Conservation (phyloP, 2,797 vertebrate genomes). For the Hoplostethus atlanticus region DNA sequence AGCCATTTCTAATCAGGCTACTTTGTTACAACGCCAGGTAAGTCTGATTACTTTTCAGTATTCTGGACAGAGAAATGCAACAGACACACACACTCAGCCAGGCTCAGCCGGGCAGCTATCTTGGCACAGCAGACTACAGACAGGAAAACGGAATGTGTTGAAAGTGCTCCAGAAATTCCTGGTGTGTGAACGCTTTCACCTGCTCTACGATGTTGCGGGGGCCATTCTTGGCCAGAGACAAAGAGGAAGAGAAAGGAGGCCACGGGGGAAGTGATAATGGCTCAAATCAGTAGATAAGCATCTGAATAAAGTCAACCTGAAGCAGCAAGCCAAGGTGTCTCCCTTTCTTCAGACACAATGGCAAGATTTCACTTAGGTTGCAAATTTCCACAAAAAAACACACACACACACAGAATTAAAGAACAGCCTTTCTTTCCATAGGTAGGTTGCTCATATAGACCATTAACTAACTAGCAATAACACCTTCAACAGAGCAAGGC, state of each 20-base stretch:
- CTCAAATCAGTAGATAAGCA: constrained; percentile 36
- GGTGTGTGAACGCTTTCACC: constrained; percentile 74
- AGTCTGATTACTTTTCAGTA: not conserved
- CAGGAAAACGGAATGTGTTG: constrained; percentile 68
- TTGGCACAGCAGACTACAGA: constrained; percentile 48
- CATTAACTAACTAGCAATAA: constrained; percentile 21
- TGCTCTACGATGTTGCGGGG: constrained; percentile 59
- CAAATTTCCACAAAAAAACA: constrained; percentile 37
- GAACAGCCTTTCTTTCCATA: constrained; percentile 18
- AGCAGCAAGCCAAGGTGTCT: not conserved
- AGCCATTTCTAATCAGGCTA: not conserved
- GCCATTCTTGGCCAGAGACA: constrained; percentile 45
- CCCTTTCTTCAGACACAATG: constrained; percentile 4
- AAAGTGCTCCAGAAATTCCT: constrained; percentile 75
- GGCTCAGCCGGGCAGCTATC: constrained; percentile 28
- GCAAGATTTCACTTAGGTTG: constrained; percentile 25
- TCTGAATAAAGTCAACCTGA: constrained; percentile 17
- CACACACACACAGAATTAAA: constrained; percentile 28
- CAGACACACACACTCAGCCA: not conserved
- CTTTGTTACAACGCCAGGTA: constrained; percentile 10
- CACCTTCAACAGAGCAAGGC: constrained; percentile 1
- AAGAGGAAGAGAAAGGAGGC: constrained; percentile 15
- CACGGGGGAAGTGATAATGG: constrained; percentile 11
- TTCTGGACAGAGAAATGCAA: too few relatives aligned
- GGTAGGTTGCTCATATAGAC: constrained; percentile 26